A percentile compares a stretch with the other conserved stretches of the same genome.
These are phyloP conservation scores for Rutilus rutilus DNA, from an alignment of 2,113 vertebrate genomes.

Conservation along the genomic window DNA sequence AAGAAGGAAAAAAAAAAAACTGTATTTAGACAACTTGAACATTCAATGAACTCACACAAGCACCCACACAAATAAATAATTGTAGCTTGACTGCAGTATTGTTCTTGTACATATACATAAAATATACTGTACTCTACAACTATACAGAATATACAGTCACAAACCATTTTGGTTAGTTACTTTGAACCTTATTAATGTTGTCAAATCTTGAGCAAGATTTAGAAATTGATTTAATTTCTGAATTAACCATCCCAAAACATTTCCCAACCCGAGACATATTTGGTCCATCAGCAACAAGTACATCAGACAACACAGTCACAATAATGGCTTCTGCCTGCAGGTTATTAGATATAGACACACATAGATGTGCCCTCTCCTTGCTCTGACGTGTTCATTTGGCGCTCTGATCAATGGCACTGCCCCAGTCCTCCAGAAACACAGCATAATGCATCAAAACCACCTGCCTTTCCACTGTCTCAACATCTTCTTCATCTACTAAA, in stretches of 20 bases:
- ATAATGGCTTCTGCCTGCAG: not conserved
- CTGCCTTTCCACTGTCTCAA: not conserved
- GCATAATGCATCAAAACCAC: conserved; percentile 20
- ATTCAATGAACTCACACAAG: not conserved
- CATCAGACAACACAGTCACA: conserved; percentile 12
- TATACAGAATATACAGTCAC: not conserved
- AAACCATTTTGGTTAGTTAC: not conserved
- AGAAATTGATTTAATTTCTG: not conserved
- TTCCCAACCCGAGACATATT: not conserved
- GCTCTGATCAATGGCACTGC: not conserved
- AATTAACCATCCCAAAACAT: not conserved
- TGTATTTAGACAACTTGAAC: conserved; percentile 21
- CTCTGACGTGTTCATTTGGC: conserved; percentile 18
- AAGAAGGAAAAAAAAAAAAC: not conserved
- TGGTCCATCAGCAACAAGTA: not conserved
- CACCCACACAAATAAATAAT: conserved; percentile 1
- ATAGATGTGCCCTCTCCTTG: not conserved
- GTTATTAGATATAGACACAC: conserved; percentile 13
- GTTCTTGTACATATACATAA: conserved; percentile 12
- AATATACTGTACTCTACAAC: not conserved
- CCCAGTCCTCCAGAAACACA: not conserved
- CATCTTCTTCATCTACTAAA: not conserved
- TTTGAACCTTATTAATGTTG: not conserved
- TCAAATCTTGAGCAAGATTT: not conserved
- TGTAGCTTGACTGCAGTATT: not conserved